A percentile compares a stretch with the other conserved stretches of the same genome.
These are phyloP conservation scores for Xiphophorus couchianus DNA, from an alignment of 2,113 vertebrate species.

Conservation along the genomic window DNA sequence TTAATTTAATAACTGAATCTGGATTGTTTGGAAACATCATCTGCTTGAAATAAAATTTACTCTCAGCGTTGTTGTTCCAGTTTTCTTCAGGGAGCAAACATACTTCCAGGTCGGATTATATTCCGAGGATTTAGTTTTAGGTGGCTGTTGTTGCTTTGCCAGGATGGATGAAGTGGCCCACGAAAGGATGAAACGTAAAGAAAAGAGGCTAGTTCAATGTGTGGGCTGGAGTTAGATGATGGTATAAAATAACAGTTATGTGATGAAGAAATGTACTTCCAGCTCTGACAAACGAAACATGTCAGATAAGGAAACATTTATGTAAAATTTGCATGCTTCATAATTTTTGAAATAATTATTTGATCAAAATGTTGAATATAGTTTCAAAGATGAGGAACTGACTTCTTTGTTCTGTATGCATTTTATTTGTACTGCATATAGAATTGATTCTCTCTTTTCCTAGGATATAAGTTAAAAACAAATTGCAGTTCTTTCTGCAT, in stretches of 20 bases:
- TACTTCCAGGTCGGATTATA: neutral
- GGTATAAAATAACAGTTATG: neutral
- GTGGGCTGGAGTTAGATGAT: neutral
- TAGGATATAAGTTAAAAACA: neutral
- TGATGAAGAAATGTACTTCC: neutral
- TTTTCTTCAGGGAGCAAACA: neutral
- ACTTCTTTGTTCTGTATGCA: neutral
- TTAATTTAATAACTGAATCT: constrained; percentile 12
- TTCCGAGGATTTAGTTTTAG: neutral
- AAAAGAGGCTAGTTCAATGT: neutral
- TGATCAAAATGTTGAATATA: neutral
- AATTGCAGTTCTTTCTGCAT: neutral
- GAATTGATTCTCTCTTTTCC: neutral
- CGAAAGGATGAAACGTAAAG: neutral
- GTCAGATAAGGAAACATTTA: neutral
- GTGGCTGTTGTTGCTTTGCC: neutral
- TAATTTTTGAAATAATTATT: neutral
- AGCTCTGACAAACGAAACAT: neutral
- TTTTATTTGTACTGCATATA: neutral
- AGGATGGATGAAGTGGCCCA: neutral
- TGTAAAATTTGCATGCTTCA: neutral
- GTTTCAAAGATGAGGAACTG: neutral
- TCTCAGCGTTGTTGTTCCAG: neutral
- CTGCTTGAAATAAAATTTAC: neutral
- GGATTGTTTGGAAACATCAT: neutral